Conservation (phyloP, 1,140 invertebrate species). For the Papilio aristodemus region DNA sequence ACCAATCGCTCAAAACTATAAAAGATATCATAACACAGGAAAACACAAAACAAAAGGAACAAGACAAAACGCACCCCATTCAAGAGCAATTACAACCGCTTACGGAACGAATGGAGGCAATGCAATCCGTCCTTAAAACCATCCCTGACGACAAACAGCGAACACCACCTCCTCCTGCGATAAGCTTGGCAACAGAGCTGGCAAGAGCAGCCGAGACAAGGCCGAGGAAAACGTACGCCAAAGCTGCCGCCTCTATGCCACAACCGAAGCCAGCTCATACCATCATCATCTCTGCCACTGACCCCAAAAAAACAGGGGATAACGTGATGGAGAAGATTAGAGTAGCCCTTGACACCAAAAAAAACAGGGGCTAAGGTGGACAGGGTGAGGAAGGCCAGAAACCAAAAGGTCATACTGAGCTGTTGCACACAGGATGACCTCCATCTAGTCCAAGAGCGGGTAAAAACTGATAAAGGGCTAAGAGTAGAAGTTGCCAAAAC, state of each 20-base stretch:
- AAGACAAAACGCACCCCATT: no score
- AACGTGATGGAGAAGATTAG: not conserved
- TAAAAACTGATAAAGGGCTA: not conserved
- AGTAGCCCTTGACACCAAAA: not conserved
- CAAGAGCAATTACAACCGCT: not conserved
- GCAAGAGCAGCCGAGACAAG: no score
- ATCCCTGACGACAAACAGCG: not conserved
- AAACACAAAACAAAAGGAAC: no score
- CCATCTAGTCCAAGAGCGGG: constrained; percentile 28
- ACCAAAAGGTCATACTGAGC: constrained; percentile 38
- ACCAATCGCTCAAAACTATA: no score
- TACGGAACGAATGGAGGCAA: not conserved
- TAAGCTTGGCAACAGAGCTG: not conserved
- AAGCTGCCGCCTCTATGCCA: not conserved
- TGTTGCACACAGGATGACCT: constrained; percentile 36
- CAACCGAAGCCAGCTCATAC: not conserved
- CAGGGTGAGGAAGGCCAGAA: constrained; percentile 30
- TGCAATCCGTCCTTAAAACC: not conserved
- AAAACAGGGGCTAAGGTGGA: not conserved
- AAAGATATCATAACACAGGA: no score
- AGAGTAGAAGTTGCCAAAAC: constrained; percentile 12
- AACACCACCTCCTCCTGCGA: not conserved
- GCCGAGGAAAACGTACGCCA: no score
- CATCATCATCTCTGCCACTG: not conserved
- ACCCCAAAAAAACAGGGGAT: not conserved